A percentile compares a stretch with the other conserved stretches of the same genome.
These are phyloP conservation scores for Hyla sarda DNA, from an alignment of 2,113 vertebrate species.

Conservation along the genomic window DNA sequence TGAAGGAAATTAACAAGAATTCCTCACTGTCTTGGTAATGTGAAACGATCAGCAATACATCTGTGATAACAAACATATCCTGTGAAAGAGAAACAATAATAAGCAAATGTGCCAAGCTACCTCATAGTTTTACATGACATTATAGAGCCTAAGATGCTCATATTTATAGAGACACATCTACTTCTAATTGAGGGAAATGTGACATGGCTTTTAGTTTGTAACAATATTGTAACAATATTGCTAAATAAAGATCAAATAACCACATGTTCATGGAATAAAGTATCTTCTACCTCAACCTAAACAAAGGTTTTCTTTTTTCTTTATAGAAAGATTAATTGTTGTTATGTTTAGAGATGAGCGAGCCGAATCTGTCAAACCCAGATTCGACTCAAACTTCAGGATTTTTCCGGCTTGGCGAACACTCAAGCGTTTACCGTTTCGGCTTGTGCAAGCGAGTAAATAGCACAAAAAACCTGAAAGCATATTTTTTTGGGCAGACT, in stretches of 20 bases:
- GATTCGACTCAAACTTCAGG: too few relatives aligned
- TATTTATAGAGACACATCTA: not conserved
- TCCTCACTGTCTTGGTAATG: constrained; percentile 43
- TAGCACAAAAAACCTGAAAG: too few relatives aligned
- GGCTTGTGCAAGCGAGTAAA: too few relatives aligned
- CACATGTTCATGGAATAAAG: not conserved
- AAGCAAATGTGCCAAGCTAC: not conserved
- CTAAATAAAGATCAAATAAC: not conserved
- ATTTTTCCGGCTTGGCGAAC: too few relatives aligned
- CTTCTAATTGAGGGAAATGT: not conserved
- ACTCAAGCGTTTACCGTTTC: too few relatives aligned
- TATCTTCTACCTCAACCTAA: too few relatives aligned
- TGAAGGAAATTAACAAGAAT: constrained; percentile 52
- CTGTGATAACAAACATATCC: constrained; percentile 43
- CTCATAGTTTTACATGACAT: not conserved
- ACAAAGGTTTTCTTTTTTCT: too few relatives aligned
- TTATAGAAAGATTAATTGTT: too few relatives aligned
- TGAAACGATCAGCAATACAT: constrained; percentile 27
- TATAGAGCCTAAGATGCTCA: not conserved
- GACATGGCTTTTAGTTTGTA: not conserved
- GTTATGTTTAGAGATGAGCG: too few relatives aligned
- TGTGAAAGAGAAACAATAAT: not conserved
- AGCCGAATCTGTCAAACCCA: too few relatives aligned
- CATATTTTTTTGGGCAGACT: too few relatives aligned
- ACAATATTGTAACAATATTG: not conserved